These are phyloP conservation scores for Ondatra zibethicus DNA, from an alignment of 2,113 vertebrate genomes.

Conservation along the genomic window DNA sequence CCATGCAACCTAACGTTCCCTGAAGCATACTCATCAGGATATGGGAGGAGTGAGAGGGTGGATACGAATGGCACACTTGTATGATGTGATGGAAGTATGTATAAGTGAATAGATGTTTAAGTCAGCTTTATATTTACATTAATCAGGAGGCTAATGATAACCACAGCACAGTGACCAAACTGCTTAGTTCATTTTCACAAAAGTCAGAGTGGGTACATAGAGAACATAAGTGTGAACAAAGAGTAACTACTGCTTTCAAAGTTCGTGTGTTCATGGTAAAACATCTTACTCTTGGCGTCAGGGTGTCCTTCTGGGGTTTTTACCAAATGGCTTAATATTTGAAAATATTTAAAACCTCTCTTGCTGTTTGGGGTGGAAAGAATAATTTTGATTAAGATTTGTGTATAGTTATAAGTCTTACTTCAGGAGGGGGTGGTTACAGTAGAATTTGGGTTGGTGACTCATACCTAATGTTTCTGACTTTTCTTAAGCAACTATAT, in stretches of 20 bases:
- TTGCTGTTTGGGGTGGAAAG: background rate
- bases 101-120: background rate
- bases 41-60: too few relatives aligned
- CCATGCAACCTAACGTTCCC: rapidly evolving
- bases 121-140: background rate
- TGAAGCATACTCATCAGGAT: background rate
- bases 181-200: background rate
- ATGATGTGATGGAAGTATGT: background rate
- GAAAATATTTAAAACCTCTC: background rate
- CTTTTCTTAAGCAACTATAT: background rate
- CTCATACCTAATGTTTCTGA: background rate
- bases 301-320: background rate
- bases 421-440: background rate
- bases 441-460: background rate
- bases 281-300: background rate
- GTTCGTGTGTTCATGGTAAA: too few relatives aligned
- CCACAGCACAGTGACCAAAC: background rate
- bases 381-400: background rate
- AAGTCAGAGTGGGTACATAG: background rate
- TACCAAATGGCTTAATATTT: background rate
- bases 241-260: background rate
- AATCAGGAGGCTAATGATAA: background rate
- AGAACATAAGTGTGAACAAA: background rate
- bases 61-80: too few relatives aligned
- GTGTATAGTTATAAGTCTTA: background rate